Conservation (phyloP, 2,113 vertebrate genomes). For the Entosphenus tridentatus region DNA sequence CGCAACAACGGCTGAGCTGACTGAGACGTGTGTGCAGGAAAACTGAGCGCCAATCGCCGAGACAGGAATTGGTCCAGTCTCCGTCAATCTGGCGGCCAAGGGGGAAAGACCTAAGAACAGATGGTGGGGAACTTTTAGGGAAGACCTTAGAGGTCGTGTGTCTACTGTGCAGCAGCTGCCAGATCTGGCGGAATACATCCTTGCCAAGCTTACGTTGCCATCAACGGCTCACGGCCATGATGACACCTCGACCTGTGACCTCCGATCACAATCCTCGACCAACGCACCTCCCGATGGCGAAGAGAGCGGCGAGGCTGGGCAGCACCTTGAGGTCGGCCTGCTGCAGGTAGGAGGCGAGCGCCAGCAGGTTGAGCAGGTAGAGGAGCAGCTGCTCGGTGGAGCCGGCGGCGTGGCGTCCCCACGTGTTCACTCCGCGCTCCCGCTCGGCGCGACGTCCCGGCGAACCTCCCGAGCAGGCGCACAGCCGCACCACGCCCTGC, state of each 20-base stretch:
- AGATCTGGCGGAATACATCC: background rate
- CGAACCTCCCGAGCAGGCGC: no score
- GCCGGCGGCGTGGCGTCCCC: conserved; percentile 17
- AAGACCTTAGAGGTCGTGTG: background rate
- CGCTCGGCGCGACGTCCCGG: no score
- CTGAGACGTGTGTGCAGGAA: no score
- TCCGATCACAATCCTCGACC: no score
- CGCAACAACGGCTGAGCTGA: no score
- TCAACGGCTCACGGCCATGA: no score
- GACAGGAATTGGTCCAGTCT: no score
- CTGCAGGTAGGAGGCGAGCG: conserved; percentile 22
- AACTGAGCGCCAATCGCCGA: no score
- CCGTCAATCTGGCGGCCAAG: background rate
- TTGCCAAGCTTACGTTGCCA: background rate
- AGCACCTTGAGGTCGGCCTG: conserved; percentile 25
- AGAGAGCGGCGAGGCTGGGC: conserved; percentile 23
- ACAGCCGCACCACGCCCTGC: no score
- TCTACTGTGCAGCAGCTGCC: background rate
- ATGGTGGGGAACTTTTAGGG: background rate
- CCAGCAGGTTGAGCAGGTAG: conserved; percentile 26
- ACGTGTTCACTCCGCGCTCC: no score
- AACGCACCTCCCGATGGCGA: conserved; percentile 25
- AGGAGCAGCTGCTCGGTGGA: conserved; percentile 23
- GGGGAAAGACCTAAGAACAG: background rate
- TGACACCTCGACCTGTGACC: no score